Base-by-base conservation (phyloP, 2,113 vertebrate genomes). In the Amia ocellicauda region DNA sequence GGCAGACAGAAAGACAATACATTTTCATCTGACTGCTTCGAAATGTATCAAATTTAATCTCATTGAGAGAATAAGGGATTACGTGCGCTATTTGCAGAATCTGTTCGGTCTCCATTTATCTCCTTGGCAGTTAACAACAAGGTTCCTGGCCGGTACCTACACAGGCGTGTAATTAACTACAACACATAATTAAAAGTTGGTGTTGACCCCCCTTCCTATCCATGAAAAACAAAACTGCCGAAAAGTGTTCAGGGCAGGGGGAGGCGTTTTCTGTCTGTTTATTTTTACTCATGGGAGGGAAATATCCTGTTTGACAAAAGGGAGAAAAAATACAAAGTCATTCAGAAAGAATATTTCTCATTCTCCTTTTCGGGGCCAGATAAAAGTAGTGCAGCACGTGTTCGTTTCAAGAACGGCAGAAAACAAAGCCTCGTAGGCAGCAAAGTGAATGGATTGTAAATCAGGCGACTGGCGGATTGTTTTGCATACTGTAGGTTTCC, bases 401-500 rank as follows among this genome's bases (percentile, higher is more conserved):
- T n/a, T n/a, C n/a, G n/a, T n/a, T n/a, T n/a, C n/a, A n/a, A n/a
- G n/a, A n/a, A n/a, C n/a, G n/a, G n/a, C n/a, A 42, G 57, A 65
- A 60, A 62, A 63, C 55, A 27, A 4, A 64, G 2, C 2, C 61
- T 7, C 80, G 80, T 85, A 73, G 69, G 69, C 52, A 28, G 72
- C 67, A 23, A 36, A 59, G 58, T 22, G 23, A 74, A 69, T 60
- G 62, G 75, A 76, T 85, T 80, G 84, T 79, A 86, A 80, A 75
- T 63, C 76, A 74, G 53, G 72, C 73, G 79, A 77, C 53, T 50
- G 80, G 72, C 78, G 74, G 78, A 72, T 85, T 85, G 83, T 83
- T 87, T 83, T 85, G 82, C 78, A 82, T 81, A 80, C 76, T 78
- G 79, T 78, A 69, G 76, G 71, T 79, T 80, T 86, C 86, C 83